These are phyloP conservation scores for Sporophila hypoxantha DNA, from an alignment of 2,113 vertebrate genomes.

Conservation along the genomic window DNA sequence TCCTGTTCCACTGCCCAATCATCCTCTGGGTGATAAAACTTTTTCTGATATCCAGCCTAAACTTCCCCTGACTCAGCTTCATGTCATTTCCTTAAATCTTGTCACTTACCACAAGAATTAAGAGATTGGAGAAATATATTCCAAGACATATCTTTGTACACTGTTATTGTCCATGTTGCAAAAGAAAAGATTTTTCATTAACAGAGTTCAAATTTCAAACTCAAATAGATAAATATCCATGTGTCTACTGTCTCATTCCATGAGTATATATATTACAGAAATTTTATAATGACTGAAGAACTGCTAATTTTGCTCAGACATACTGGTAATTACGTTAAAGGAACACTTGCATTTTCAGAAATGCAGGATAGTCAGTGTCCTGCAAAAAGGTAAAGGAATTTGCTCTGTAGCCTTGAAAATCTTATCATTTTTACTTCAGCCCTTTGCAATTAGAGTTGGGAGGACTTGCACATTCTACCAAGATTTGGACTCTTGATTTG, in stretches of 20 bases:
- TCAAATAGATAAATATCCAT: background rate
- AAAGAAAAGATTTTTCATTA: background rate
- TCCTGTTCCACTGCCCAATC: fast-evolving
- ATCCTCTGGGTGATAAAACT: background rate
- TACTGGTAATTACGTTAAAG: background rate
- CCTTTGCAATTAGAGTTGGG: background rate
- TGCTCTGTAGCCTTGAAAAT: background rate
- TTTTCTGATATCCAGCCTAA: background rate
- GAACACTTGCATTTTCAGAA: background rate
- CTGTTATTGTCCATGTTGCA: background rate
- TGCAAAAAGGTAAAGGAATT: background rate
- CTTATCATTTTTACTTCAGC: background rate
- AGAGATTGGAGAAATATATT: background rate
- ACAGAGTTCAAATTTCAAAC: background rate
- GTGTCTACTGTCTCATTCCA: background rate
- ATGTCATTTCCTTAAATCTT: background rate
- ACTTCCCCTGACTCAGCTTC: background rate
- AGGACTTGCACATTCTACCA: background rate
- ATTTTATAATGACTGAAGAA: background rate
- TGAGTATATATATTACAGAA: background rate
- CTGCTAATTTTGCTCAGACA: background rate
- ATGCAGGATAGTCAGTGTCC: background rate
- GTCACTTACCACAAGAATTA: fast-evolving
- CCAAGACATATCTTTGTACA: background rate
- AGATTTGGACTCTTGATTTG: background rate